Conservation (phyloP, 2,797 vertebrate species). For the Malurus splendens region DNA sequence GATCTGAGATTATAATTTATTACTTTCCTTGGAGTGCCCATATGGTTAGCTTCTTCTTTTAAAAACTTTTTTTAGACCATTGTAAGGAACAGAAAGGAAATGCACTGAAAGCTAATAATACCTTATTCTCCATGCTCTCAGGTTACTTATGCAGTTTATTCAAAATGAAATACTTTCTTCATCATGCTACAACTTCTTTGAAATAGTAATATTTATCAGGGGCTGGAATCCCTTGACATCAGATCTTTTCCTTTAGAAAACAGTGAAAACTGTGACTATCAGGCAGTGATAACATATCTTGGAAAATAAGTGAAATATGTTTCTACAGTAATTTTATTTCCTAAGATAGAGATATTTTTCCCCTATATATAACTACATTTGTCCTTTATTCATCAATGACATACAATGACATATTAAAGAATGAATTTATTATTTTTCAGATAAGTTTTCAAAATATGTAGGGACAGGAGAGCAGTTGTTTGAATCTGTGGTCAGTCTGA, state of each 20-base stretch:
- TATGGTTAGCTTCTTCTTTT: neutral
- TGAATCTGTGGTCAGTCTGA: neutral
- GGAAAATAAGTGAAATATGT: neutral
- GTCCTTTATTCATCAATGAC: neutral
- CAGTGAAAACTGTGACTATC: neutral
- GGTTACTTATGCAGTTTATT: neutral
- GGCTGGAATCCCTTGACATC: neutral
- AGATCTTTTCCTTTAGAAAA: neutral
- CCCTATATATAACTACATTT: neutral
- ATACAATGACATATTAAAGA: neutral
- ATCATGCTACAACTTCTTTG: neutral
- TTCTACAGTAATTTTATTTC: neutral
- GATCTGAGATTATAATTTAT: neutral
- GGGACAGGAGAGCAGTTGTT: neutral
- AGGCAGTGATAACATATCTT: neutral
- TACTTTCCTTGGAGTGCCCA: neutral
- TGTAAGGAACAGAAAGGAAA: neutral
- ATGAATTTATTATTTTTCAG: rapidly evolving
- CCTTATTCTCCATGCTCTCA: neutral
- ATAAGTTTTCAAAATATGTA: neutral
- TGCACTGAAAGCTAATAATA: neutral
- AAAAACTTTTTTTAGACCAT: neutral
- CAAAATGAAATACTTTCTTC: neutral
- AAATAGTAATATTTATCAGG: neutral
- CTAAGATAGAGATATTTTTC: neutral